These are phyloP conservation scores for Remorina albescens DNA, from an alignment of 2,797 vertebrate genomes.

Conservation along the genomic window DNA sequence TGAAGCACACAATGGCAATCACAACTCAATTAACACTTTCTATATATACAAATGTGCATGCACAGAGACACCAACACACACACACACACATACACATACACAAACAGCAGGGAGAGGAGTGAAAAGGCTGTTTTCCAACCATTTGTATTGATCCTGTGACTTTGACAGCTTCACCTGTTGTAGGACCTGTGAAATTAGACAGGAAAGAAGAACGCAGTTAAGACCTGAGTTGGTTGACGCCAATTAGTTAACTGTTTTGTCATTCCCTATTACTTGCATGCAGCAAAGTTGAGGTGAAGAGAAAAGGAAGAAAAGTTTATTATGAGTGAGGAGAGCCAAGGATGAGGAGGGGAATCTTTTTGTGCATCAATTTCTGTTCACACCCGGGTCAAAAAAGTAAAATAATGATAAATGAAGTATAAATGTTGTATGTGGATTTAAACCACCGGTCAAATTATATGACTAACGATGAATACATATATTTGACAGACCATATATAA, in stretches of 20 bases:
- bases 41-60: constrained; percentile 80
- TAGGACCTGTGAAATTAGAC: constrained; percentile 76
- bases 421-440: neutral
- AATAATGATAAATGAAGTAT: too few relatives aligned
- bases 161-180: constrained; percentile 75
- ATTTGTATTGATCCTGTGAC: constrained; percentile 71
- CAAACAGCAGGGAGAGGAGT: constrained; percentile 53
- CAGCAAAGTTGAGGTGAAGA: constrained; percentile 30
- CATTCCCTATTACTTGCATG: constrained; percentile 27
- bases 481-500: constrained; percentile 17
- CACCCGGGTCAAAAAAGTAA: constrained; percentile 4
- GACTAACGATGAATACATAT: constrained; percentile 36
- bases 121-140: constrained; percentile 60
- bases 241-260: constrained; percentile 69
- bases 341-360: neutral
- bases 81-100: constrained; percentile 25
- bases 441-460: constrained; percentile 13
- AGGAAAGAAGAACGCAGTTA: constrained; percentile 42
- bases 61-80: constrained; percentile 27
- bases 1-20: constrained; percentile 81
- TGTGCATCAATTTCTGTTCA: constrained; percentile 1
- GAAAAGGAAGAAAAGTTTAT: constrained; percentile 40
- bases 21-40: constrained; percentile 87
- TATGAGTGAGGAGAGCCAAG: constrained; percentile 8
- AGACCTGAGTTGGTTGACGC: constrained; percentile 55